Conservation (phyloP, 1,140 invertebrate species). For the Antheraea pernyi region DNA sequence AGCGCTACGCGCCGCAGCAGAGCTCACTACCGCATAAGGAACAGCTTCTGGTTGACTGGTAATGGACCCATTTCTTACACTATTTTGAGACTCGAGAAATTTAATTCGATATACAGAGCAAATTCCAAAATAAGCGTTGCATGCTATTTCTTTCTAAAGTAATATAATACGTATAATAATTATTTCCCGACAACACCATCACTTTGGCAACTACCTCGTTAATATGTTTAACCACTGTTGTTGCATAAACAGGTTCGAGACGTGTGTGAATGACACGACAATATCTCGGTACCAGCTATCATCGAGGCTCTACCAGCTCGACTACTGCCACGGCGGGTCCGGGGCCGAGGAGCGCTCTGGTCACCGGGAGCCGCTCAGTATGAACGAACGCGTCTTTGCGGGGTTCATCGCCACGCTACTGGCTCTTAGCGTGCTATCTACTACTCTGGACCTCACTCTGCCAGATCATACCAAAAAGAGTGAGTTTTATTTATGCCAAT, state of each 20-base stretch:
- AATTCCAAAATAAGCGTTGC: no score
- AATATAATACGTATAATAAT: no score
- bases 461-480: constrained; percentile 51
- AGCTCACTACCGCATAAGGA: background rate
- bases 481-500: constrained; percentile 20
- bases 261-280: constrained; percentile 54
- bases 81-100: no score
- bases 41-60: background rate
- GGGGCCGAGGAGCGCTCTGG: constrained; percentile 18
- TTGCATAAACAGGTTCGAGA: constrained; percentile 44
- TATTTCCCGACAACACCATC: no score
- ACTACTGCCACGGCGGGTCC: constrained; percentile 41
- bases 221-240: no score
- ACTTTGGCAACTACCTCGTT: no score
- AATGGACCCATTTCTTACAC: background rate
- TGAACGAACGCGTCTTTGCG: constrained; percentile 42
- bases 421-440: constrained; percentile 48
- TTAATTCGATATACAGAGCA: no score
- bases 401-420: constrained; percentile 39
- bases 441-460: constrained; percentile 46
- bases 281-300: constrained; percentile 45
- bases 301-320: constrained; percentile 41
- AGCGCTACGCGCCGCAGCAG: constrained; percentile 13
- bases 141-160: no score
- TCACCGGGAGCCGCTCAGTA: constrained; percentile 22